Evolutionary conservation across 2,888 invertebrate species (phyloP).

Genomic region (Machimus rusticus): DNA sequence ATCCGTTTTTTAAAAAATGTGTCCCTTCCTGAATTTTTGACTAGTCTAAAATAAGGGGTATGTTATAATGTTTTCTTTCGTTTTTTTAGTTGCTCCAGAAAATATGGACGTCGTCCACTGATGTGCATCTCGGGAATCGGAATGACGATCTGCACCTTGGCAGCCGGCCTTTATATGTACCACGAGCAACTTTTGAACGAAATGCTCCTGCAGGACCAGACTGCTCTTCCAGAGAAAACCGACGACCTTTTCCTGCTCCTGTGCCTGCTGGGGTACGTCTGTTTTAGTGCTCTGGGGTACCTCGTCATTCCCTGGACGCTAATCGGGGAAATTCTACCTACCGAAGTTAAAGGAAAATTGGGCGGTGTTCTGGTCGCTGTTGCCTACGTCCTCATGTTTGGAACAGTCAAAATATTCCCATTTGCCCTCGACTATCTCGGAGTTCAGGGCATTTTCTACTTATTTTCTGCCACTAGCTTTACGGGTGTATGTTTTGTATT

Average conservation of each 20-base stretch:
- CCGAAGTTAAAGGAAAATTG: slow-evolving; percentile 63
- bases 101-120: slow-evolving; percentile 64
- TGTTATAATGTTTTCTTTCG: background rate
- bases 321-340: slow-evolving; percentile 57
- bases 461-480: slow-evolving; percentile 63
- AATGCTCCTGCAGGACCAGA: slow-evolving; percentile 23
- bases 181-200: slow-evolving; percentile 38
- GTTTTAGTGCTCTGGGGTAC: slow-evolving; percentile 66
- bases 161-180: slow-evolving; percentile 47
- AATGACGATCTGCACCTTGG: slow-evolving; percentile 63
- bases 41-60: too few species aligned
- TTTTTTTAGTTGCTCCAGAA: slow-evolving; percentile 58
- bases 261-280: slow-evolving; percentile 65
- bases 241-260: slow-evolving; percentile 61
- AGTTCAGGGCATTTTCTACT: slow-evolving; percentile 63
- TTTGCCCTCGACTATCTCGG: slow-evolving; percentile 61
- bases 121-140: slow-evolving; percentile 66
- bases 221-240: background rate
- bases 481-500: slow-evolving; percentile 63
- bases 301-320: slow-evolving; percentile 69
- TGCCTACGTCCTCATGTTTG: slow-evolving; percentile 67
- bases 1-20: too few species aligned
- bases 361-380: slow-evolving; percentile 65
- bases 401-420: slow-evolving; percentile 65
- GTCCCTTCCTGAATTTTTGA: too few species aligned